Conservation (phyloP, 2,113 vertebrate genomes). For the Paratilapia polleni region DNA sequence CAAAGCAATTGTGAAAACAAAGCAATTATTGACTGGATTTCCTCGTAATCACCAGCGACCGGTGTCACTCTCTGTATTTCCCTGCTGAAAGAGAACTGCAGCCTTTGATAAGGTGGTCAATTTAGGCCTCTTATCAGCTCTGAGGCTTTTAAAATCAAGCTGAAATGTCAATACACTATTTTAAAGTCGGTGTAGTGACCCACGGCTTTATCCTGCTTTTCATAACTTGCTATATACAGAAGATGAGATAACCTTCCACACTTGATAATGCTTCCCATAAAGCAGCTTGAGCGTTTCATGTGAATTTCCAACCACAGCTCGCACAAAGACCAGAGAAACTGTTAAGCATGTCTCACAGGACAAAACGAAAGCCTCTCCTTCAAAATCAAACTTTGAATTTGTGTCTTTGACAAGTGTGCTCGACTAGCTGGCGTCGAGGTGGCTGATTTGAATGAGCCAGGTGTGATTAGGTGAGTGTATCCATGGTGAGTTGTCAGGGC, state of each 20-base stretch:
- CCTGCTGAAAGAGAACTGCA: neutral
- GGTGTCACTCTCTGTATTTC: neutral
- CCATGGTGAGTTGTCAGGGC: constrained; percentile 50
- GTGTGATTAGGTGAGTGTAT: constrained; percentile 42
- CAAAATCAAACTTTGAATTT: neutral
- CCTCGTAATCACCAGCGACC: neutral
- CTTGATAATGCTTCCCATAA: constrained; percentile 29
- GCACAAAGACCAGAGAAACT: neutral
- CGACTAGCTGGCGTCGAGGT: neutral
- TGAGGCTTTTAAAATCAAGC: constrained; percentile 43
- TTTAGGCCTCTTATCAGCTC: constrained; percentile 53
- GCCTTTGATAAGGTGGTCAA: constrained; percentile 44
- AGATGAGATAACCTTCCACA: constrained; percentile 48
- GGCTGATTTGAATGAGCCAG: constrained; percentile 52
- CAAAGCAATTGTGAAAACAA: neutral
- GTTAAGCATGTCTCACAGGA: neutral
- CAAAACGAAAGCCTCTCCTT: neutral
- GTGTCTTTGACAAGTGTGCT: neutral
- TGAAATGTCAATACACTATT: constrained; percentile 51
- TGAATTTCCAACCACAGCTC: neutral
- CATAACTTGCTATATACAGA: constrained; percentile 43
- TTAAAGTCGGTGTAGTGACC: constrained; percentile 5
- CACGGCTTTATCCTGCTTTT: constrained; percentile 32
- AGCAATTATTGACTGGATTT: constrained; percentile 14
- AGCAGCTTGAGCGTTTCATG: neutral